Evolutionary conservation across 2,888 invertebrate genomes (phyloP).

Genomic region (Rhagonycha fulva): DNA sequence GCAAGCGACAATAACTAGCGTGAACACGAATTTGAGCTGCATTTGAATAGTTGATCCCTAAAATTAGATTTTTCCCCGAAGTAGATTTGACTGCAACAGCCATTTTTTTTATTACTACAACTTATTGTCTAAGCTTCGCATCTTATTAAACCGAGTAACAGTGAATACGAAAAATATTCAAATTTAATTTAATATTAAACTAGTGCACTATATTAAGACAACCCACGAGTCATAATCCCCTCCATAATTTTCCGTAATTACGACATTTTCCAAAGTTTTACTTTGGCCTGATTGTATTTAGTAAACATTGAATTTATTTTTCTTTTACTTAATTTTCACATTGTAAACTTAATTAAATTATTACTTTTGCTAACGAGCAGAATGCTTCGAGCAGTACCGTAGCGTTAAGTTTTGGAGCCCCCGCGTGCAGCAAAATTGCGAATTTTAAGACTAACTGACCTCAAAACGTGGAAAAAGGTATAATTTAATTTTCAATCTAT

Average conservation of each 20-base stretch:
- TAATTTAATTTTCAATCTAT: neutral
- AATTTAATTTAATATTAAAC: neutral
- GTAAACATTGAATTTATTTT: neutral
- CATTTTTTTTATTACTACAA: neutral
- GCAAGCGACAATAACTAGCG: neutral
- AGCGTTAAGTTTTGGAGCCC: neutral
- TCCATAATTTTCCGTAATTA: neutral
- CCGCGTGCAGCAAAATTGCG: neutral
- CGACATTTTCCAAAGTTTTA: neutral
- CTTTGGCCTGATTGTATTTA: neutral
- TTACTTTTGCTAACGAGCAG: neutral
- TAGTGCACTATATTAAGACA: neutral
- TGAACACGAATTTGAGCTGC: neutral
- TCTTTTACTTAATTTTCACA: neutral
- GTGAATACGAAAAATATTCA: neutral
- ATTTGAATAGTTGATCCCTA: neutral
- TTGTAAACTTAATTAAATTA: neutral
- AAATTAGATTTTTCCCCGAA: neutral
- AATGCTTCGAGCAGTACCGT: neutral
- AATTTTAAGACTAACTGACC: neutral
- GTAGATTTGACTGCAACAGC: neutral
- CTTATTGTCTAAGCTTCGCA: neutral
- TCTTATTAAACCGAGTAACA: neutral
- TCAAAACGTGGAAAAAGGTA: neutral
- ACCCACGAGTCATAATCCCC: neutral